Conservation (phyloP, 2,113 vertebrate species). For the Protobothrops mucrosquamatus region DNA sequence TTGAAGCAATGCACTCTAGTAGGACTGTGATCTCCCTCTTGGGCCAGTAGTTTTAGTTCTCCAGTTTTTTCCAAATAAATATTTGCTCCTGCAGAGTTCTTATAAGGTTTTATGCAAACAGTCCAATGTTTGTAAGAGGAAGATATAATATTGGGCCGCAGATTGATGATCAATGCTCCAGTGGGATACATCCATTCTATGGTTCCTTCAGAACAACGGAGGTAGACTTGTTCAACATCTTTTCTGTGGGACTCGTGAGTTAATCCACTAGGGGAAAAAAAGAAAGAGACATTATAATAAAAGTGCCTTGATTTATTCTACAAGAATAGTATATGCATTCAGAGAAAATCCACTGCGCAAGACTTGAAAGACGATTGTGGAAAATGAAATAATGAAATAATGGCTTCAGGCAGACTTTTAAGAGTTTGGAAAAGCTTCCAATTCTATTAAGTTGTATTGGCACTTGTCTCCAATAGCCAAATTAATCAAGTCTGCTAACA, state of each 20-base stretch:
- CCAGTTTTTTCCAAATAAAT: constrained; percentile 96
- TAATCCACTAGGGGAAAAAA: constrained; percentile 76
- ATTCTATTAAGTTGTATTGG: background rate
- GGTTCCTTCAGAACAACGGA: constrained; percentile 88
- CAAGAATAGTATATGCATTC: background rate
- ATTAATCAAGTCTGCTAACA: background rate
- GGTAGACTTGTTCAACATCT: constrained; percentile 97
- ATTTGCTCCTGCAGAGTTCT: constrained; percentile 88
- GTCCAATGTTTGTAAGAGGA: constrained; percentile 78
- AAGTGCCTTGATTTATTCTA: background rate
- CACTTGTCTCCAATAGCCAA: background rate
- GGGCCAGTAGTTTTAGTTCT: constrained; percentile 84
- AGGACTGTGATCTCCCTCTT: constrained; percentile 74
- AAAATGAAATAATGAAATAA: background rate
- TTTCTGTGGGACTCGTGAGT: constrained; percentile 90
- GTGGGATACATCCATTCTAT: constrained; percentile 98
- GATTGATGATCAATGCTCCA: constrained; percentile 93
- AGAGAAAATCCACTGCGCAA: background rate
- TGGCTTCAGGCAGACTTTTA: background rate
- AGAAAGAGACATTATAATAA: constrained; percentile 21
- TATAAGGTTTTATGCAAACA: constrained; percentile 90
- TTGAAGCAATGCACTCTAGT: constrained; percentile 84
- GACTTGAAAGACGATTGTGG: background rate
- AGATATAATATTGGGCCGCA: constrained; percentile 85
- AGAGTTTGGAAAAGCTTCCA: background rate